These are phyloP conservation scores for Ethmia dodecea DNA, from an alignment of 2,888 invertebrate species.

Conservation along the genomic window DNA sequence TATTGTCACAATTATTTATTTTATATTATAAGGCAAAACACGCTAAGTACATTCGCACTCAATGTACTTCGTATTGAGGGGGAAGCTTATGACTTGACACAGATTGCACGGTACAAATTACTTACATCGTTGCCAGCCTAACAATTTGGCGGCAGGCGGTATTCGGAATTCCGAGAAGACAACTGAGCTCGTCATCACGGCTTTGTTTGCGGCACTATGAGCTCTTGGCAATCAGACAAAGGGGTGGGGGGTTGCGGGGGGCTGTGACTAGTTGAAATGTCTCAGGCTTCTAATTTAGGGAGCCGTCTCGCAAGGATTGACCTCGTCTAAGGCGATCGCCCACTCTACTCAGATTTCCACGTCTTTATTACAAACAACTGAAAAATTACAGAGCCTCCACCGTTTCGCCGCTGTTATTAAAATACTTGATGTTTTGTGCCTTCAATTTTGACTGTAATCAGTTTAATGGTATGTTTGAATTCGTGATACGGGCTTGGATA, in stretches of 20 bases:
- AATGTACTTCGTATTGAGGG: no score
- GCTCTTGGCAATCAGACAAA: constrained; percentile 48
- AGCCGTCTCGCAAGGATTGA: constrained; percentile 44
- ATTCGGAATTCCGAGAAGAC: constrained; percentile 51
- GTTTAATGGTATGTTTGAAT: no score
- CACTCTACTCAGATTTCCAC: constrained; percentile 31
- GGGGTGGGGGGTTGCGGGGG: constrained; percentile 27
- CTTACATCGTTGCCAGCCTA: constrained; percentile 42
- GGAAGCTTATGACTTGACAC: constrained; percentile 20
- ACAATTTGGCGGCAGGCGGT: constrained; percentile 42
- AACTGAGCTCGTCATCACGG: constrained; percentile 50
- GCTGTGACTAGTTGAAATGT: constrained; percentile 49
- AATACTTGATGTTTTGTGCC: no score
- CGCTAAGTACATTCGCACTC: no score
- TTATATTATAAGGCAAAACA: no score
- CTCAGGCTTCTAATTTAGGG: constrained; percentile 58
- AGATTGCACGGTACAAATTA: constrained; percentile 40
- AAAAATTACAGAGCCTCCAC: constrained; percentile 23
- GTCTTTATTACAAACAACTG: constrained; percentile 21
- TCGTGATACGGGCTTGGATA: no score
- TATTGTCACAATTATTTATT: no score
- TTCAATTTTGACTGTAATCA: no score
- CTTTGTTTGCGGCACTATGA: constrained; percentile 56
- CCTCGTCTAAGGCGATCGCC: constrained; percentile 38
- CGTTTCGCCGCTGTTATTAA: not conserved